Conservation (phyloP, 2,113 vertebrate genomes). For the Paradoxurus hermaphroditus region DNA sequence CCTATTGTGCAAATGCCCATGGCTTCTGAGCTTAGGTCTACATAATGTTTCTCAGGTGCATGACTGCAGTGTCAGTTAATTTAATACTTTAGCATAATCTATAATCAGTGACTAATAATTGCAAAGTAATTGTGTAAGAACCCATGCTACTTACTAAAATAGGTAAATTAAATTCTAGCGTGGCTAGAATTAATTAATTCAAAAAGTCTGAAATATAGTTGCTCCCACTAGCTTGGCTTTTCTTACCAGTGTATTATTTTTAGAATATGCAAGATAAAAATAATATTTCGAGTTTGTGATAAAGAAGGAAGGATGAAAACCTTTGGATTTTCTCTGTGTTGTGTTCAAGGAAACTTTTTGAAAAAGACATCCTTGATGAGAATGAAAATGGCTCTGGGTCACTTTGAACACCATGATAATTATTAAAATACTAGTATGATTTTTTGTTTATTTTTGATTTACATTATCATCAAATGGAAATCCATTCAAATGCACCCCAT, state of each 20-base stretch:
- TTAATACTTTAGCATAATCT: not conserved
- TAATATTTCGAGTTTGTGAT: not conserved
- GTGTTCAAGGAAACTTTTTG: not conserved
- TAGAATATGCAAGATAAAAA: not conserved
- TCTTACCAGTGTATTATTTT: not conserved
- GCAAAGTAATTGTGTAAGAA: not conserved
- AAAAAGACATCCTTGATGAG: not conserved
- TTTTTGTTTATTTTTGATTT: not conserved
- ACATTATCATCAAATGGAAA: not conserved
- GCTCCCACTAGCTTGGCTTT: not conserved
- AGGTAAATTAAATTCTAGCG: not conserved
- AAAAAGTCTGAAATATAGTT: not conserved
- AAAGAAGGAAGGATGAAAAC: not conserved
- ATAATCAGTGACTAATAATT: not conserved
- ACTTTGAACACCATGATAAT: not conserved
- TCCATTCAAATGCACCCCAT: not conserved
- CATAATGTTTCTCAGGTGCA: not conserved
- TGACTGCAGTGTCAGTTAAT: not conserved
- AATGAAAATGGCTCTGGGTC: not conserved
- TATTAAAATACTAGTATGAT: not conserved
- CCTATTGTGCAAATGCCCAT: not conserved
- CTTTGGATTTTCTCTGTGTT: not conserved
- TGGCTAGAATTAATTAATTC: not conserved
- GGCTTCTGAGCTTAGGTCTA: not conserved
- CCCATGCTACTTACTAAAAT: not conserved